phyloP scores from a whole-genome alignment of 2,113 vertebrate genomes.

The Oncorhynchus nerka region DNA sequence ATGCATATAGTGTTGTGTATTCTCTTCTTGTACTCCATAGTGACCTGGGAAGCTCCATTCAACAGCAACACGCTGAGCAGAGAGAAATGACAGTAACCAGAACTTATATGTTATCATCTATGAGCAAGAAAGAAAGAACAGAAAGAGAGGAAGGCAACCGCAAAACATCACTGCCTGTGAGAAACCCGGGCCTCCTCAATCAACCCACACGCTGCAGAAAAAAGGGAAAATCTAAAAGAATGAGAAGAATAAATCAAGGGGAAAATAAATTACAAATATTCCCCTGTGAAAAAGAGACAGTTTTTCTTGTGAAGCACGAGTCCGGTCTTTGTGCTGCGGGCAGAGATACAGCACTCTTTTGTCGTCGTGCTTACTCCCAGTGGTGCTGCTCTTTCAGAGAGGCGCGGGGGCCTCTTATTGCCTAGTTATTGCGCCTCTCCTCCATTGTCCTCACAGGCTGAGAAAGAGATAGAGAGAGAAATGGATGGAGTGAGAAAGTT shows the following conservation, averaged over 20 bases:
- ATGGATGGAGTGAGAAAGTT: background rate
- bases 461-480: background rate
- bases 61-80: background rate
- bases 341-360: conserved; percentile 28
- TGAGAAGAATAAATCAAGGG: conserved; percentile 2
- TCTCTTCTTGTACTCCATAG: background rate
- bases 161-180: background rate
- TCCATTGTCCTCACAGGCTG: conserved; percentile 19
- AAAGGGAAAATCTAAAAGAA: conserved; percentile 2
- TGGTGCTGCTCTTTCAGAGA: conserved; percentile 30
- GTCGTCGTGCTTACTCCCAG: conserved; percentile 20
- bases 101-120: background rate
- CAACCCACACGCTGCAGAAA: background rate
- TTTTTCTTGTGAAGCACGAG: conserved; percentile 5
- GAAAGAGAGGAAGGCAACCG: background rate
- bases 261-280: background rate
- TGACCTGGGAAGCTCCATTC: background rate
- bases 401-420: conserved; percentile 30
- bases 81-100: background rate
- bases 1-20: background rate
- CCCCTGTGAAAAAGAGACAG: background rate
- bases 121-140: background rate
- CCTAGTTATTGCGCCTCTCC: conserved; percentile 20
- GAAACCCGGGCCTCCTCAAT: background rate
- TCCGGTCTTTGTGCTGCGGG: conserved; percentile 15